Conservation (phyloP, 2,113 vertebrate genomes). For the Larimichthys crocea region DNA sequence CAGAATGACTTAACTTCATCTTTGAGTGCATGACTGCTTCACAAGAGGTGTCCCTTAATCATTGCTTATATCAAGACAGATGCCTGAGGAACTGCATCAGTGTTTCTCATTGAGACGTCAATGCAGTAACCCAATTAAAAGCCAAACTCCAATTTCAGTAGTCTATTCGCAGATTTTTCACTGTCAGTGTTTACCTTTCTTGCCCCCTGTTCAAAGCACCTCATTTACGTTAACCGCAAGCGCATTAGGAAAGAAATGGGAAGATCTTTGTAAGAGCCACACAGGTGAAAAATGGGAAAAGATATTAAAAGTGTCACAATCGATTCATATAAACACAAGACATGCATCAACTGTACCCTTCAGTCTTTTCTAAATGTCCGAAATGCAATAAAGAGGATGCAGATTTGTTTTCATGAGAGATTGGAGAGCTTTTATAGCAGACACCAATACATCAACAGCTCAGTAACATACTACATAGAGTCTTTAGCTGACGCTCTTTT, state of each 20-base stretch:
- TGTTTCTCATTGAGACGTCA: not conserved
- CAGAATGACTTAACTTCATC: not conserved
- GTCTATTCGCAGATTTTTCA: not conserved
- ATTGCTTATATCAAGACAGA: not conserved
- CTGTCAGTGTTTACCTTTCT: too few species aligned
- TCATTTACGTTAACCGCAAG: not conserved
- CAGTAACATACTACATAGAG: not conserved
- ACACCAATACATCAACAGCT: not conserved
- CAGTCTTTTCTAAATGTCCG: not conserved
- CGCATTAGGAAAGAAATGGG: too few species aligned
- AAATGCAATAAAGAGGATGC: slow-evolving; percentile 11
- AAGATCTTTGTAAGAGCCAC: not conserved
- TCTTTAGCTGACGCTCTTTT: not conserved
- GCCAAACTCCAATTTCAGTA: too few species aligned
- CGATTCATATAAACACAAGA: not conserved
- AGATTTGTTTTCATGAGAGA: not conserved
- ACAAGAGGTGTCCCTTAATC: not conserved
- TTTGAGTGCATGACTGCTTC: not conserved
- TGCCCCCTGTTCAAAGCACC: not conserved
- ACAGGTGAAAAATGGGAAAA: not conserved
- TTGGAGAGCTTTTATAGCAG: not conserved
- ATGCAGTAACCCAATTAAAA: too few species aligned
- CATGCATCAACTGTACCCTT: not conserved
- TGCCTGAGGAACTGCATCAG: not conserved
- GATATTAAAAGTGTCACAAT: not conserved